phyloP scores from a whole-genome alignment of 2,797 vertebrate genomes.

The Glyptemys insculpta region DNA sequence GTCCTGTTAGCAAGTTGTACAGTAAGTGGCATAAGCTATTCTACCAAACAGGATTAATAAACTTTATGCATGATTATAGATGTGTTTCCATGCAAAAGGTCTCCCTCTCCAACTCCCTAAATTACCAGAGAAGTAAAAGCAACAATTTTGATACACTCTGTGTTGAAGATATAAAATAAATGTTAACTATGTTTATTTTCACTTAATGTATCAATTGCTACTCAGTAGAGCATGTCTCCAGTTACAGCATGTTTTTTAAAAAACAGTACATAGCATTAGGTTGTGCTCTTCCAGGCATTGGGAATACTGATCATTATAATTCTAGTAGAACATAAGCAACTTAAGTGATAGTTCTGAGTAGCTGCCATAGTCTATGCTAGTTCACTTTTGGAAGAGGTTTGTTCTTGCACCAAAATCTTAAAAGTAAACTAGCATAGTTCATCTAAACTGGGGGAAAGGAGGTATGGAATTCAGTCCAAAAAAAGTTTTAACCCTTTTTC shows the following conservation, averaged over 20 bases:
- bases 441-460: background rate
- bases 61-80: background rate
- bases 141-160: background rate
- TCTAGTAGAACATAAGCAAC: background rate
- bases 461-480: background rate
- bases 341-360: background rate
- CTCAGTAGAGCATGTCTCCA: background rate
- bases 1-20: background rate
- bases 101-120: background rate
- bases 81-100: background rate
- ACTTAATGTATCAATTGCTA: background rate
- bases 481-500: background rate
- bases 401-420: background rate
- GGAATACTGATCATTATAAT: background rate
- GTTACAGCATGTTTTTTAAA: no score
- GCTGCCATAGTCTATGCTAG: background rate
- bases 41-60: background rate
- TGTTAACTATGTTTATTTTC: background rate
- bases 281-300: background rate
- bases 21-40: background rate
- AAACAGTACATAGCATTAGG: background rate
- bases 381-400: background rate
- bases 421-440: background rate
- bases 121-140: background rate
- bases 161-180: background rate